phyloP scores from a whole-genome alignment of 2,888 invertebrate genomes.

The Zootermopsis nevadensis region DNA sequence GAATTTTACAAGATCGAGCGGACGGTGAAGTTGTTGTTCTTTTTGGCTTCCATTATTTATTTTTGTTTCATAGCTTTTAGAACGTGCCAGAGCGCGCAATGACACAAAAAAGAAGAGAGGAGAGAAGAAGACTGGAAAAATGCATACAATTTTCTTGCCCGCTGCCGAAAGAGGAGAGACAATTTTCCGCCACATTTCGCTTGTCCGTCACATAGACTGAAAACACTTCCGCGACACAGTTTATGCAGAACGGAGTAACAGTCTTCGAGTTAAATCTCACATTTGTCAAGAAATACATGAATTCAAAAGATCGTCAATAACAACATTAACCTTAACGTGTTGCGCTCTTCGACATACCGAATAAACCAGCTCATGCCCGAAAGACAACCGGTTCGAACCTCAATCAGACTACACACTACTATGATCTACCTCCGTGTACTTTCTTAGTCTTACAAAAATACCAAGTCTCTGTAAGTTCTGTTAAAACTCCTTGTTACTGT shows the following conservation, averaged over 20 bases:
- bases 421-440: no score
- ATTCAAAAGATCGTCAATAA: no score
- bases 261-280: background rate
- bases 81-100: slow-evolving; percentile 13
- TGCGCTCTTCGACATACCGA: no score
- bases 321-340: no score
- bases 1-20: slow-evolving; percentile 10
- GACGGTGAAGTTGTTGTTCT: slow-evolving; percentile 1
- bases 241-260: background rate
- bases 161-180: slow-evolving; percentile 59
- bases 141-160: slow-evolving; percentile 61
- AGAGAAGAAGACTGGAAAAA: slow-evolving; percentile 57
- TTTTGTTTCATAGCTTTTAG: slow-evolving; percentile 42
- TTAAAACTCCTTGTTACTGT: no score
- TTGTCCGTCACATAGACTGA: slow-evolving; percentile 53
- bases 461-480: no score
- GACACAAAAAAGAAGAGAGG: slow-evolving; percentile 3
- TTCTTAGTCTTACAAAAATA: no score
- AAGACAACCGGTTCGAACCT: no score
- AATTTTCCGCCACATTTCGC: slow-evolving; percentile 66
- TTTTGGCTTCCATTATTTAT: slow-evolving; percentile 37
- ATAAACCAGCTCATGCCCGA: no score
- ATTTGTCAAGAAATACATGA: no score
- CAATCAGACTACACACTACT: no score
- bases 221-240: slow-evolving; percentile 11